Percentiles rank a stretch among this genome's conserved stretches.
These are phyloP conservation scores for Helicolenus hilgendorfi DNA, from an alignment of 2,797 vertebrate species.

Conservation along the genomic window DNA sequence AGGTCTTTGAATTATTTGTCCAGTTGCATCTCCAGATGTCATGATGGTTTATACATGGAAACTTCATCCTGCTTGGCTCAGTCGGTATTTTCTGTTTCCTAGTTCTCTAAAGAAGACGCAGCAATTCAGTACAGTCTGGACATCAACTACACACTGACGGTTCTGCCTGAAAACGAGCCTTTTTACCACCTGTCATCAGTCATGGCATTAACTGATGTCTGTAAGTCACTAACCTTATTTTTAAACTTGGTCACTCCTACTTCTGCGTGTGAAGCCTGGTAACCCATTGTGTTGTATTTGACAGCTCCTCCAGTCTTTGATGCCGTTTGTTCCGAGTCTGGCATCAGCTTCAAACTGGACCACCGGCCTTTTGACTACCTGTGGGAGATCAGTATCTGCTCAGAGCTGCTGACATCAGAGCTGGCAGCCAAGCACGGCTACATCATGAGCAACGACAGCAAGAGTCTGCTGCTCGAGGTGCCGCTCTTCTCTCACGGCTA, in stretches of 20 bases:
- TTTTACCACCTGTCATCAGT: constrained; percentile 74
- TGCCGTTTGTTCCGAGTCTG: constrained; percentile 43
- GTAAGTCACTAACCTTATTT: constrained; percentile 79
- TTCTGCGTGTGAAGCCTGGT: accelerated
- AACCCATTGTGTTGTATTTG: accelerated
- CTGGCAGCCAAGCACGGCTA: constrained; percentile 80
- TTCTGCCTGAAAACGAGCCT: constrained; percentile 67
- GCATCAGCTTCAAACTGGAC: constrained; percentile 73
- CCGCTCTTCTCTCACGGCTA: constrained; percentile 87
- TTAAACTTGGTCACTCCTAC: background rate
- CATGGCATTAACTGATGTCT: constrained; percentile 73
- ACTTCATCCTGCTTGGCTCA: background rate
- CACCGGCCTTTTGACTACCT: constrained; percentile 71
- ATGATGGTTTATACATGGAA: background rate
- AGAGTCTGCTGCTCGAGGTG: constrained; percentile 81
- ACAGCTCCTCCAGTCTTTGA: constrained; percentile 70
- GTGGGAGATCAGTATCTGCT: constrained; percentile 85
- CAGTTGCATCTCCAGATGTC: background rate
- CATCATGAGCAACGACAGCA: constrained; percentile 77
- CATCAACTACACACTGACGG: constrained; percentile 85
- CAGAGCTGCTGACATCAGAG: constrained; percentile 73
- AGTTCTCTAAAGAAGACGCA: constrained; percentile 80
- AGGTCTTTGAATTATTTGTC: background rate
- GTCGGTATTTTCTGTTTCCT: background rate
- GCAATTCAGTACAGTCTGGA: constrained; percentile 80